Percentiles rank a stretch among this genome's conserved stretches.
Conservation (phyloP, 2,797 vertebrate genomes). For the Semotilus atromaculatus region DNA sequence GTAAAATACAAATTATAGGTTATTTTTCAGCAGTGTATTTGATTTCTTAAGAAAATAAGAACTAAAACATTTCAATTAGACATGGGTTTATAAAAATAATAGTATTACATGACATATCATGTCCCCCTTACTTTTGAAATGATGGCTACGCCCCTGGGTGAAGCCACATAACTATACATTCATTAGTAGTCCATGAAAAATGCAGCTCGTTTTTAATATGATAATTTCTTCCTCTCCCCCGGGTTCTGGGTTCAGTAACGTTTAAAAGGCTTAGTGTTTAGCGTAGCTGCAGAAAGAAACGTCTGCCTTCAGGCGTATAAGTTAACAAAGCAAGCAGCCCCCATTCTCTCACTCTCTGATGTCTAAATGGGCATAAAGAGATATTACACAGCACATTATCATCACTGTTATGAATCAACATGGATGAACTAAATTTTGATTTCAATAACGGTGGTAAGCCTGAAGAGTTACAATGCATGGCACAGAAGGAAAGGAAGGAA, state of each 20-base stretch:
- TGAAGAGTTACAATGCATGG: slow-evolving; percentile 10
- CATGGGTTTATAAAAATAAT: background rate
- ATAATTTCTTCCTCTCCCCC: slow-evolving; percentile 39
- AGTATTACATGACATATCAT: background rate
- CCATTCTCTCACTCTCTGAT: slow-evolving; percentile 15
- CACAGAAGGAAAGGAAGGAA: background rate
- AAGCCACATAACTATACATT: slow-evolving; percentile 14
- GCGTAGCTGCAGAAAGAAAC: slow-evolving; percentile 17
- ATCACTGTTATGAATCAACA: slow-evolving; percentile 37
- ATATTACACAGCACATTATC: slow-evolving; percentile 47
- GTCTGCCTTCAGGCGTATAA: slow-evolving; percentile 33
- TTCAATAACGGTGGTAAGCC: background rate
- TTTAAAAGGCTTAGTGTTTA: slow-evolving; percentile 48
- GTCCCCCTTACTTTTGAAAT: background rate
- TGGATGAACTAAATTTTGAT: slow-evolving; percentile 27
- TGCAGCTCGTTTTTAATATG: slow-evolving; percentile 49
- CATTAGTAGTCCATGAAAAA: slow-evolving; percentile 53
- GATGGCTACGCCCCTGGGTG: background rate
- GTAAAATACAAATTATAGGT: background rate
- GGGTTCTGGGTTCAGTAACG: slow-evolving; percentile 33
- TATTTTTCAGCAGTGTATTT: background rate
- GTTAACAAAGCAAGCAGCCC: slow-evolving; percentile 45
- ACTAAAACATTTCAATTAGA: background rate
- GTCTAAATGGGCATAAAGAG: slow-evolving; percentile 41
- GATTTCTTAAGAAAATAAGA: background rate